A percentile compares a stretch with the other conserved stretches of the same genome.
These are phyloP conservation scores for Chauna torquata DNA, from an alignment of 2,113 vertebrate species.

Conservation along the genomic window DNA sequence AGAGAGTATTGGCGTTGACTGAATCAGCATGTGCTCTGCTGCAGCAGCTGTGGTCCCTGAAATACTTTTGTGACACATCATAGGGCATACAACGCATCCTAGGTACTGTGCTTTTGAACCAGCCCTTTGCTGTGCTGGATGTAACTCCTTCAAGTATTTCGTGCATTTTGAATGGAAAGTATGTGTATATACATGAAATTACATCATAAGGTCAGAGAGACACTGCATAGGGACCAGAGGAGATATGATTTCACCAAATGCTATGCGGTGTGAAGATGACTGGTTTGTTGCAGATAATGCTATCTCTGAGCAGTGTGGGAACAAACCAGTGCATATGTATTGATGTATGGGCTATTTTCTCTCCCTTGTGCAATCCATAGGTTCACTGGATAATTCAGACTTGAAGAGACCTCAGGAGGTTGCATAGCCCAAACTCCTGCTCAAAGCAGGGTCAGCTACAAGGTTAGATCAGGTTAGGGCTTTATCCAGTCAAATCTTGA, in stretches of 20 bases:
- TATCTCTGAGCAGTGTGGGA: background rate
- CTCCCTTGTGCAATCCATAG: background rate
- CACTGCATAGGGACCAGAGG: background rate
- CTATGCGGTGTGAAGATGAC: background rate
- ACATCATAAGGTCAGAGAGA: background rate
- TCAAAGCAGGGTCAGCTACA: background rate
- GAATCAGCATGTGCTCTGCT: background rate
- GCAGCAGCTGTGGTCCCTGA: background rate
- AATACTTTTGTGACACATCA: background rate
- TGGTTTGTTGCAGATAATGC: background rate
- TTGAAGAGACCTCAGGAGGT: background rate
- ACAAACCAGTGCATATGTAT: background rate
- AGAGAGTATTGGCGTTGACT: background rate
- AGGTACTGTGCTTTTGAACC: background rate
- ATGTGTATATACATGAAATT: background rate
- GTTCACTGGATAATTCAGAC: background rate
- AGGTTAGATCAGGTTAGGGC: background rate
- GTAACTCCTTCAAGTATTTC: background rate
- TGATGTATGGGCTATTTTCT: background rate
- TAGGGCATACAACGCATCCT: rapidly evolving
- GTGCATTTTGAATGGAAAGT: background rate
- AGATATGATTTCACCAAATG: background rate
- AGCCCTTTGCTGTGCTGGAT: background rate
- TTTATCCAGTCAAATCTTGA: background rate
- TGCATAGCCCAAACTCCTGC: background rate